These are phyloP conservation scores for Seriola dumerili DNA, from an alignment of 2,113 vertebrate species.

Conservation along the genomic window DNA sequence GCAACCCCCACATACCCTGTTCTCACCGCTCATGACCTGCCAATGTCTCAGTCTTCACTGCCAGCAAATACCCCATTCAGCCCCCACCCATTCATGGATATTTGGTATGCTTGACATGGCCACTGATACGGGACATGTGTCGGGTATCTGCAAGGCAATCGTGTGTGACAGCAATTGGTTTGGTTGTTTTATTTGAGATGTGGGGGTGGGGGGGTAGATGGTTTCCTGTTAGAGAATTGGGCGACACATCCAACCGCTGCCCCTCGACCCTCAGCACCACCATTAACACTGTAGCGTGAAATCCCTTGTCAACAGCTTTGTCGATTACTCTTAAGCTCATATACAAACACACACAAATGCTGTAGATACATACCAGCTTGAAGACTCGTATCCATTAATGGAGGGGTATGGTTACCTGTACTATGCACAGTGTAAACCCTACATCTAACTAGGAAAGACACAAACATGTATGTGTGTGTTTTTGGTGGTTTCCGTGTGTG, in stretches of 20 bases:
- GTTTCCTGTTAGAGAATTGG: conserved; percentile 20
- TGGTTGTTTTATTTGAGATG: conserved; percentile 19
- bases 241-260: neutral
- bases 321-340: conserved; percentile 10
- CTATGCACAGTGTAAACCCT: neutral
- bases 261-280: neutral
- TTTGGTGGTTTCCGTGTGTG: neutral
- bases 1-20: neutral
- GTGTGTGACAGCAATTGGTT: conserved; percentile 36
- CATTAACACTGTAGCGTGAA: conserved; percentile 6
- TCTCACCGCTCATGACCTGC: conserved; percentile 42
- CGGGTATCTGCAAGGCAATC: conserved; percentile 25
- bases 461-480: neutral
- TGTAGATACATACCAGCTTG: neutral
- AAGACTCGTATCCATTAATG: neutral
- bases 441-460: neutral
- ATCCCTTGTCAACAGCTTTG: conserved; percentile 25
- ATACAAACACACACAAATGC: neutral
- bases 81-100: conserved; percentile 5
- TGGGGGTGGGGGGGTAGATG: neutral
- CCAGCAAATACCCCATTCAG: conserved; percentile 15
- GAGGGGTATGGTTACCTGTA: too few species aligned
- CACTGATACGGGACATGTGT: conserved; percentile 40
- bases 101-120: conserved; percentile 18
- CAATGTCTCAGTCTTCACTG: conserved; percentile 33